Percentiles rank a stretch among this genome's conserved stretches.
These are phyloP conservation scores for Acrobasis repandana DNA, from an alignment of 2,888 invertebrate genomes.

Conservation along the genomic window DNA sequence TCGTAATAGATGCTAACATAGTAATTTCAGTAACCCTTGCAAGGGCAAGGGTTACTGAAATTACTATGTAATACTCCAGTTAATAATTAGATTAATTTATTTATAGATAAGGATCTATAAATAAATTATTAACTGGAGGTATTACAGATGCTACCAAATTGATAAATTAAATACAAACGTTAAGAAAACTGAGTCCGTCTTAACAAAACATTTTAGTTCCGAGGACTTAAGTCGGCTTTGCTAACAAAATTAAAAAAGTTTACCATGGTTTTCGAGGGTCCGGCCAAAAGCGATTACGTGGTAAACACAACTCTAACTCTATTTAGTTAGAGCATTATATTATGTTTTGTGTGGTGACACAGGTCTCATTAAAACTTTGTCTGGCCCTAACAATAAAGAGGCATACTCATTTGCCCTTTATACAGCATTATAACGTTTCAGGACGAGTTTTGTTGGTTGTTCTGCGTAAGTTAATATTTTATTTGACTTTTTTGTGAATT, in stretches of 20 bases:
- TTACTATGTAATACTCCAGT: too few species aligned
- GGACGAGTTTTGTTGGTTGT: conserved; percentile 5
- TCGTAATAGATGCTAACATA: too few species aligned
- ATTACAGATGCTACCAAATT: too few species aligned
- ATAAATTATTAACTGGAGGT: too few species aligned
- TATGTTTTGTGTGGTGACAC: conserved; percentile 15
- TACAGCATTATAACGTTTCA: conserved; percentile 1
- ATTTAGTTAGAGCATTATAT: conserved; percentile 5
- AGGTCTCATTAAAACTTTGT: conserved; percentile 19
- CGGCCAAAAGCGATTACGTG: background rate
- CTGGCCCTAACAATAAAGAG: background rate
- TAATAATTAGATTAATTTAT: too few species aligned
- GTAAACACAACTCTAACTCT: background rate
- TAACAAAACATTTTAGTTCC: background rate
- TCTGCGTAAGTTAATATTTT: background rate
- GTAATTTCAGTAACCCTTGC: too few species aligned
- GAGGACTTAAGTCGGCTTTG: background rate
- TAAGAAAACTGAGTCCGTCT: background rate
- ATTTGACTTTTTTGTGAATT: background rate
- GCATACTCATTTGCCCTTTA: background rate
- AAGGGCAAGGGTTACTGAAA: too few species aligned
- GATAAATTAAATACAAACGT: too few species aligned
- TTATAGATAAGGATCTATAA: too few species aligned
- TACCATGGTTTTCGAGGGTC: background rate
- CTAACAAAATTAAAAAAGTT: background rate